Evolutionary conservation across 2,888 invertebrate genomes (phyloP).

Genomic region (Furcula furcula): DNA sequence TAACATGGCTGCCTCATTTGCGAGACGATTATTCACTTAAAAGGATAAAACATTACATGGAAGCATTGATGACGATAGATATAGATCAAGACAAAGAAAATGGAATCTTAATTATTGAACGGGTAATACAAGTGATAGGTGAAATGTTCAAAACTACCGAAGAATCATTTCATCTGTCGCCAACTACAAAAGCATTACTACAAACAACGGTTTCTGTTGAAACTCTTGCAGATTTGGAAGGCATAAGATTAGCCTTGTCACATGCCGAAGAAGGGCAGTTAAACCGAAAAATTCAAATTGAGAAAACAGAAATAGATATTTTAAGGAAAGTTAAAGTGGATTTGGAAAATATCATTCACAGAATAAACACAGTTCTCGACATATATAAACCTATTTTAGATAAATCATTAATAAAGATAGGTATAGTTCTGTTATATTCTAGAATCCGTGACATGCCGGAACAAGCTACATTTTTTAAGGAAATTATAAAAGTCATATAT

Average conservation of each 20-base stretch:
- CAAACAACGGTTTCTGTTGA: conserved; percentile 3
- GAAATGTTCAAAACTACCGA: conserved; percentile 13
- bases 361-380: conserved; percentile 1
- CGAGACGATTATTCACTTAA: conserved; percentile 12
- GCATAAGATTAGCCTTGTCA: conserved; percentile 7
- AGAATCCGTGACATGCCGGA: conserved; percentile 1
- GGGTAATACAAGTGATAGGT: conserved; percentile 14
- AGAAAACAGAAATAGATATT: neutral
- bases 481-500: neutral
- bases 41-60: conserved; percentile 10
- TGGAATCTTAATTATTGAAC: conserved; percentile 10
- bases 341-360: neutral
- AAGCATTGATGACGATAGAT: conserved; percentile 1
- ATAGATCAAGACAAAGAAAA: neutral
- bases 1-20: conserved; percentile 2
- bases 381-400: conserved; percentile 7
- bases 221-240: neutral
- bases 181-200: conserved; percentile 6
- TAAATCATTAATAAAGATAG: conserved; percentile 9
- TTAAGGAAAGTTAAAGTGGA: conserved; percentile 1
- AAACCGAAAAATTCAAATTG: conserved; percentile 1
- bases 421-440: conserved; percentile 1
- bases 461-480: neutral
- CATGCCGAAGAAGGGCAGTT: neutral
- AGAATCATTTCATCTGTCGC: conserved; percentile 4